Base-by-base conservation (phyloP, 2,888 invertebrate genomes). In the Scaptomyza caliginosa region DNA sequence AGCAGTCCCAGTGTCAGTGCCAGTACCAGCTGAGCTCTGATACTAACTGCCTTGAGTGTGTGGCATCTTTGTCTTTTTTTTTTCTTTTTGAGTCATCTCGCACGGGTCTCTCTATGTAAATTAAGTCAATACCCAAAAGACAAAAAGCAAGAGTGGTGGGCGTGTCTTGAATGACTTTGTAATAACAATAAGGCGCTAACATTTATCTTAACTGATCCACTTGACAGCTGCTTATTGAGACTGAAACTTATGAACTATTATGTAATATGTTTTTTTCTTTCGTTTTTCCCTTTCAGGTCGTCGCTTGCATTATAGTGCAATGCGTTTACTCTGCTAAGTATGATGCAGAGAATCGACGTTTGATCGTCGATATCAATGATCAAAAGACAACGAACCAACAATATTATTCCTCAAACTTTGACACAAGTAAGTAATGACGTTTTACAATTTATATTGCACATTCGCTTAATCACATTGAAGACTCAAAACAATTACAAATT, bases 381-480 rank as follows among this genome's bases (percentile, higher is more conserved):
- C 93, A 93, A 57, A 95, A 95, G 89, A 90, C 91, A 74, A 94
- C 94, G 84, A 95, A 95, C 90, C 94, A 93, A 54, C 95, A 96
- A 91, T 96, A 96, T 88, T 93, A 95, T 76, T 94, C 94, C 86
- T 95, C 95, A 77, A 95, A 96, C 89, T 94, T 95, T 89, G 94
- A 95, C 84, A 94, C 94, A 76, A 95, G 96, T 95, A 92, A 94
- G 94, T 93, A 85, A 55, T 60, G 38, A 32, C 59, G 58, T 73
- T 85, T 78, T 65, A 58, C 71, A 74, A 68, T 71, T 72, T 60
- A 23, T 58, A 54, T 11, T 1, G 34, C 46, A 54, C 66, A 70
- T 54, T 54, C 16, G 75, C 82, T 77, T 77, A 52, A 58, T 50
- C 39, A 49, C 43, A 63, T 58, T 39, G 19, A 57, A 55, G 26